Evolutionary conservation across 2,888 invertebrate species (phyloP).

Genomic region (Rhogogaster chlorosoma): DNA sequence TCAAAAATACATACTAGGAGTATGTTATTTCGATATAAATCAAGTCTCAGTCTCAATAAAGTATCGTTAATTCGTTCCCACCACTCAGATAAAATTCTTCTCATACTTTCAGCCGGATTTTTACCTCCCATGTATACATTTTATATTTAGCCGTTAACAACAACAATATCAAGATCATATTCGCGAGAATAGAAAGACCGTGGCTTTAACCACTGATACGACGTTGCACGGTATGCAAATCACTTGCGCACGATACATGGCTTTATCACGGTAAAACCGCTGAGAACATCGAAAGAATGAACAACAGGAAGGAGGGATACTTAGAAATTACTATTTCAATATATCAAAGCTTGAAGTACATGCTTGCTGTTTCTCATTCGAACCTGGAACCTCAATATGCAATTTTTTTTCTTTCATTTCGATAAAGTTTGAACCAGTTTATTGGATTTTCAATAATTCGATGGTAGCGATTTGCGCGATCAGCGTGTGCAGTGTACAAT

Average conservation of each 20-base stretch:
- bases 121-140: neutral
- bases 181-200: neutral
- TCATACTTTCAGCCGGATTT: neutral
- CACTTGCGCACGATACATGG: neutral
- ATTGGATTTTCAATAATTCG: neutral
- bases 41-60: neutral
- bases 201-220: conserved; percentile 9
- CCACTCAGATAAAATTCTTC: neutral
- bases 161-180: neutral
- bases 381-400: neutral
- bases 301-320: neutral
- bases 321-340: neutral
- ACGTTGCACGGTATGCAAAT: conserved; percentile 2
- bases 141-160: conserved; percentile 1
- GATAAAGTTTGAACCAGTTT: neutral
- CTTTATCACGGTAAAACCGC: neutral
- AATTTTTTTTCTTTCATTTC: neutral
- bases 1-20: neutral
- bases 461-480: neutral
- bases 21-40: conserved; percentile 11
- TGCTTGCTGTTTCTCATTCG: neutral
- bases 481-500: neutral
- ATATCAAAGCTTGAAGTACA: neutral
- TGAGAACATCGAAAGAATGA: neutral
- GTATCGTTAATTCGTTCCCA: neutral